Base-by-base conservation (phyloP, 2,888 invertebrate species). In the Tricholauxania praeusta region DNA sequence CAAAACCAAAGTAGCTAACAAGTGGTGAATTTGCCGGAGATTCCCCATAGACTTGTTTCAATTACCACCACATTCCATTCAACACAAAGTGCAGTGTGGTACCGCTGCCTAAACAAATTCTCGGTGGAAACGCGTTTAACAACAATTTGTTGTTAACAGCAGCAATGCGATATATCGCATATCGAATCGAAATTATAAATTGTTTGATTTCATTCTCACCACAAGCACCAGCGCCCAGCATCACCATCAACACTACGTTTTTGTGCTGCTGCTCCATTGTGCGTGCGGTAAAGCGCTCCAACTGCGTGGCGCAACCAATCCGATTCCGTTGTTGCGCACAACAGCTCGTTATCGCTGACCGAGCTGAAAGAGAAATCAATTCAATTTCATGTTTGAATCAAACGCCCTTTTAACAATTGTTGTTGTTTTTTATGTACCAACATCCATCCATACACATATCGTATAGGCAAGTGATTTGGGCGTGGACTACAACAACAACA, bases 331-430 rank as follows among this genome's bases (percentile, higher is more conserved):
- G 59, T 32, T 51, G 51, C 60, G 65, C 65, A 65, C 65, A 65
- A 65, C n/a, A 22, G 51, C 22, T 28, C 19, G 22, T 51, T 49
- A 49, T 60, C 15, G 19, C 67, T 32, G 51, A 28, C 51, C 62
- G 60, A 17, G 60, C 17, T 60, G 60, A 39, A 39, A 39, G 39
- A 39, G 39, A 39, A 60, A 69, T 60, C 60, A 69, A 69, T 62
- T 69, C 32, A 60, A 51, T 39, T 67, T 60, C 69, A 51, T 49
- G 60, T 60, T 60, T 69, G 32, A 69, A 60, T 69, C 60, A 69
- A 69, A 69, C 69, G 69, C 60, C 69, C 60, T 67, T 67, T 67
- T 48, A 19, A 22, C 17, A 17, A n/a, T 60, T 65, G 52, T 51
- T 57, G 67, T 55, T 57, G 55, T 39, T 57, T n/a, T n/a, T 22